Evolutionary conservation across 2,888 invertebrate species (phyloP), one percentile per base, ranked within the genome.

Genomic region (Romanomermis culicivorax): DNA sequence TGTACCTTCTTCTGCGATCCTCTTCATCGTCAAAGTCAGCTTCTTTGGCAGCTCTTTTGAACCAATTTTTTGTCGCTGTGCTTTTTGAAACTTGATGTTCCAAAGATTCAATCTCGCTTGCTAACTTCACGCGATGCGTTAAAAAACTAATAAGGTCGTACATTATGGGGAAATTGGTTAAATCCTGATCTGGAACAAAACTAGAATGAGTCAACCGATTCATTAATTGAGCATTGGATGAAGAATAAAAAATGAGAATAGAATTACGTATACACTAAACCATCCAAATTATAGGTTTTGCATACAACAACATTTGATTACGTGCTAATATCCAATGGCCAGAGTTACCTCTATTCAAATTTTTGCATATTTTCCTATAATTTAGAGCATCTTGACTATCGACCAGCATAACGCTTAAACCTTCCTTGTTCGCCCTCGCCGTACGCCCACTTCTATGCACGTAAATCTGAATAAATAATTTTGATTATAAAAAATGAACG

Each of bases 381-480:
- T 77, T 77, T 56, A 77, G 77, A 1, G 82, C 77, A 68, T 95
- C 95, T 0, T 79, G 77, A 0, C 89, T 85, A 64, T 88, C 88
- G 72, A 93, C 82, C 63, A 97, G 76, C 59, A 95, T 76, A 1
- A 97, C 79, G 2, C 93, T 86, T 11, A 93, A 78, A 0, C 97
- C 97, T 64, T 85, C 80, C 57, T 80, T 79, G 55, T 77, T 77
- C 0, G 88, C 91, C 53, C 97, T 76, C 0, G 95, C 97, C 0
- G 97, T 97, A 55, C 97, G 77, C 0, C 97, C 97, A 65, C 91
- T 89, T 57, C 97, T 78, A 69, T 97, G 97, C 0, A 97, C 82
- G 70, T 97, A 97, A 68, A 83, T 82, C 81, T 82, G 63, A 7
- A 68, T 65, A 42, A 55, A 23, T 17, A 36, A 55, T n/a, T n/a